Evolutionary conservation across 2,888 invertebrate genomes (phyloP), one percentile per base, ranked within the genome.

Genomic region (Lithosia quadra): DNA sequence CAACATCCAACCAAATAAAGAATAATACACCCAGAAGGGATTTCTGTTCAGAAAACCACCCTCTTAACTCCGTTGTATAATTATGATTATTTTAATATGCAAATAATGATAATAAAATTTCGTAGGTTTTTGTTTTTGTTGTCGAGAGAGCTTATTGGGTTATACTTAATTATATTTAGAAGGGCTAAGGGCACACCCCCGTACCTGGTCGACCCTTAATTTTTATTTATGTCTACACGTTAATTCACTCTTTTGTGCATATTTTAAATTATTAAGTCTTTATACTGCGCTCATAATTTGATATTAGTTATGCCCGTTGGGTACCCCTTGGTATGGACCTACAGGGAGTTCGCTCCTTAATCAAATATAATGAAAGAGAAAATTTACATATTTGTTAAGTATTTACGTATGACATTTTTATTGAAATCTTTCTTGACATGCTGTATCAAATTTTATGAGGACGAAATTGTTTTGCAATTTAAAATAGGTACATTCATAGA

Each of bases 91-190:
- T 94, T 93, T 93, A 92, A 93, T 94, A 94, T 95, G 94, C 92
- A 92, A 95, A 95, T 95, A 94, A 94, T 92, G 89, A 92, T 94
- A 94, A 94, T 94, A 93, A 94, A 93, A 94, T 94, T 91, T 90
- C 86, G 88, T 86, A 84, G 88, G 89, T 90, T 89, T 92, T 92
- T 92, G 92, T 92, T 92, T 92, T 91, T 89, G 90, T 89, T 87
- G 88, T 82, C 87, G 84, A 86, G 79, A 79, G 81, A 82, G 90
- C 86, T 93, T 94, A 94, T 94, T 93, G 91, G 90, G 94, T 94
- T 93, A 92, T 91, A 86, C 88, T 88, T 91, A 91, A 92, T 92
- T 91, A 89, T 90, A 88, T 92, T 92, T 90, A 81, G 85, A 84
- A 86, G 87, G 87, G 87, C 82, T 81, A 80, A 81, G 83, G 83